Conservation (phyloP, 2,888 invertebrate genomes). For the Choristoneura rosaceana region DNA sequence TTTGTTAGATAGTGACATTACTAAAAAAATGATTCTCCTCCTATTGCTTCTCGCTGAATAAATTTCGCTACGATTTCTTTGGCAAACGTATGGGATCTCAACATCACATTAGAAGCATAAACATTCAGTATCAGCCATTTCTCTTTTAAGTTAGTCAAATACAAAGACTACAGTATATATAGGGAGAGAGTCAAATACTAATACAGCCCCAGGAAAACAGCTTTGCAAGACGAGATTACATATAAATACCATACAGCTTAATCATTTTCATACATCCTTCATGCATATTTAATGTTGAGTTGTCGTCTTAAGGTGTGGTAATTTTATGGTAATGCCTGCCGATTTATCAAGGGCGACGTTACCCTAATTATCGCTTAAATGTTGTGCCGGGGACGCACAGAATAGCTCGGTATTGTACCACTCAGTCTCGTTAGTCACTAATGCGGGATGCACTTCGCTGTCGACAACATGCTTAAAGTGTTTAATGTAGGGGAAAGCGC, state of each 20-base stretch:
- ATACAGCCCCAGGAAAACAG: too few species aligned
- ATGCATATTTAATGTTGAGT: conserved; percentile 8
- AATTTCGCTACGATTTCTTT: too few species aligned
- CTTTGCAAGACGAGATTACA: too few species aligned
- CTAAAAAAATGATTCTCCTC: too few species aligned
- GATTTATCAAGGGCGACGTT: conserved; percentile 28
- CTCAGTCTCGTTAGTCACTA: conserved; percentile 26
- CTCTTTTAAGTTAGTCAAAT: too few species aligned
- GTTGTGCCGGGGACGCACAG: conserved; percentile 21
- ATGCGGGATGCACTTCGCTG: conserved; percentile 35
- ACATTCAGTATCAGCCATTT: too few species aligned
- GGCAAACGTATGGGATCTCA: too few species aligned
- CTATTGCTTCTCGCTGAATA: too few species aligned
- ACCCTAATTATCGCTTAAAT: conserved; percentile 31
- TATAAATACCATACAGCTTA: neutral
- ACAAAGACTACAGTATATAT: too few species aligned
- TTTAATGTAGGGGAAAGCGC: conserved; percentile 37
- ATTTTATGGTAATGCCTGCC: conserved; percentile 18
- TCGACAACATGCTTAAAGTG: conserved; percentile 32
- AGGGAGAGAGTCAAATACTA: too few species aligned
- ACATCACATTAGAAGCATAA: too few species aligned
- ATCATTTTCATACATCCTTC: conserved; percentile 2
- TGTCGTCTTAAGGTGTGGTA: conserved; percentile 13
- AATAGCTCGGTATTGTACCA: conserved; percentile 30
- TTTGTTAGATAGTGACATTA: too few species aligned